Percentiles rank a stretch among this genome's conserved stretches.
Conservation (phyloP, 2,797 vertebrate species). For the Melanotaenia nigrans region DNA sequence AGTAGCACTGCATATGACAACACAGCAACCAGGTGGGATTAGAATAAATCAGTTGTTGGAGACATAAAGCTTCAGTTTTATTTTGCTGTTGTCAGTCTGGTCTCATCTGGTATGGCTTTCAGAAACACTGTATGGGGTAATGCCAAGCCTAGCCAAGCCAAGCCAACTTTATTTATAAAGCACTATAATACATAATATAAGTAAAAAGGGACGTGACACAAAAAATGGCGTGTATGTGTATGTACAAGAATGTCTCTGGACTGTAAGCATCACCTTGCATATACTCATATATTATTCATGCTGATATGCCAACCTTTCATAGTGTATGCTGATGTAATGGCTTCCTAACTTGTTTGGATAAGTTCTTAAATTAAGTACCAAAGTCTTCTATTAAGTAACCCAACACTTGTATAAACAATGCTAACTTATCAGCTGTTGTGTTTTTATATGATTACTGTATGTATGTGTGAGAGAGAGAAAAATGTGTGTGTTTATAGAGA, state of each 20-base stretch:
- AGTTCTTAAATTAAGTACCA: neutral
- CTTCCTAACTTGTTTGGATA: slow-evolving; percentile 5
- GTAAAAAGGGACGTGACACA: slow-evolving; percentile 11
- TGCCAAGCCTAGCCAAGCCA: too few relatives aligned
- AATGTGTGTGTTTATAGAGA: neutral
- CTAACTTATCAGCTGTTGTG: neutral
- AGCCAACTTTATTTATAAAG: too few relatives aligned
- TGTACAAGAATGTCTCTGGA: neutral
- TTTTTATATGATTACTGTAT: neutral
- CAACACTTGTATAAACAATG: neutral
- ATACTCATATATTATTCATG: slow-evolving; percentile 14
- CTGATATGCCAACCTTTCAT: neutral
- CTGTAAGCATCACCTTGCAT: neutral
- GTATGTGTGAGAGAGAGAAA: neutral
- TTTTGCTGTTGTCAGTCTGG: slow-evolving; percentile 20
- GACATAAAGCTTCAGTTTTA: neutral
- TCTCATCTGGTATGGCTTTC: neutral
- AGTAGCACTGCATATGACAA: neutral
- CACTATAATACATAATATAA: too few relatives aligned
- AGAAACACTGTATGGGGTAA: slow-evolving; percentile 8
- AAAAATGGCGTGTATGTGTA: neutral
- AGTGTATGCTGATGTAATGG: neutral
- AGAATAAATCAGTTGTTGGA: neutral
- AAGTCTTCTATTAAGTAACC: neutral
- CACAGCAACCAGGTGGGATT: slow-evolving; percentile 7